Percentiles rank a stretch among this genome's conserved stretches.
These are phyloP conservation scores for Lasioglossum malachurum DNA, from an alignment of 2,888 invertebrate species.

Conservation along the genomic window DNA sequence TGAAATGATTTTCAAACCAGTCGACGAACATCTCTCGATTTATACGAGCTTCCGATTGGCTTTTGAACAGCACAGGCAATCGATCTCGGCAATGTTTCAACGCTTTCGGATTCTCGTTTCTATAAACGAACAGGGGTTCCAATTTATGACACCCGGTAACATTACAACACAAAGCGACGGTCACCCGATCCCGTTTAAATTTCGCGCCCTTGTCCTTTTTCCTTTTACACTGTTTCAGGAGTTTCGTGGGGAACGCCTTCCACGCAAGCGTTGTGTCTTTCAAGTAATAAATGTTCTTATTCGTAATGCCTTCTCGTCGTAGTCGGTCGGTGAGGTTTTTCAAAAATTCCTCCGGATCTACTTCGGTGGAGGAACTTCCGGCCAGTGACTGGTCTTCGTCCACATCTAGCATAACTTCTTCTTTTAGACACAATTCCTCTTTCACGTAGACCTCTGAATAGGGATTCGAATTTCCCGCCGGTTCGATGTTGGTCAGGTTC, in stretches of 20 bases:
- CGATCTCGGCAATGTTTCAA: constrained; percentile 16
- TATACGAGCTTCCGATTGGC: constrained; percentile 9
- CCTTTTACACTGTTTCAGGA: not conserved
- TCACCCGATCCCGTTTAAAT: constrained; percentile 6
- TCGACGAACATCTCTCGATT: not conserved
- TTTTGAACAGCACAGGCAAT: constrained; percentile 3
- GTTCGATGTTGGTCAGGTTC: not conserved
- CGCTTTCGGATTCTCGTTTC: not conserved
- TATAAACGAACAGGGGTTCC: constrained; percentile 12
- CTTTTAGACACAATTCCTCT: not conserved
- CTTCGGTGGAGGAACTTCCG: not conserved
- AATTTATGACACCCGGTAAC: constrained; percentile 13
- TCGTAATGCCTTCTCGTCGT: not conserved
- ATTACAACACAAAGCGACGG: not conserved
- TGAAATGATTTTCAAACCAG: constrained; percentile 22
- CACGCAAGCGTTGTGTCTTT: not conserved
- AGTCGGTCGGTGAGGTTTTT: not conserved
- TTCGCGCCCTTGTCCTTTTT: not conserved
- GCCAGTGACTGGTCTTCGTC: not conserved
- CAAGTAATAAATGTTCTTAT: constrained; percentile 10
- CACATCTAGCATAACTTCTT: not conserved
- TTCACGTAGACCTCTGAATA: not conserved
- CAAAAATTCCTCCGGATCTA: not conserved
- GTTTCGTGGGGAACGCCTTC: constrained; percentile 7
- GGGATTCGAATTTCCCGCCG: not conserved